Evolutionary conservation across 2,888 invertebrate genomes (phyloP), one percentile per base, ranked within the genome.

Genomic region (Drosophila siamana): DNA sequence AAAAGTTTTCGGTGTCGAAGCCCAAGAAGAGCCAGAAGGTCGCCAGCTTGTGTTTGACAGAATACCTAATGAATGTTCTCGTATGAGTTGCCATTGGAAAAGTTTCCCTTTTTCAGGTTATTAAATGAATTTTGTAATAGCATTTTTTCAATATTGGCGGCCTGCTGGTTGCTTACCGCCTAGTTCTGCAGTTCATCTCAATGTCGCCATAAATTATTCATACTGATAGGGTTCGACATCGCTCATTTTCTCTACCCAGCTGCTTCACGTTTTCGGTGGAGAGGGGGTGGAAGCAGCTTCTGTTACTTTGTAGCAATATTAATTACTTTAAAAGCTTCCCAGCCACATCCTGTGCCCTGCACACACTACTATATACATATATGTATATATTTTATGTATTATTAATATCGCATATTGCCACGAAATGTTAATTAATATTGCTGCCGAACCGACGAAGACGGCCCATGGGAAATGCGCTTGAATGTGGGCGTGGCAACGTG

Each of bases 361-460:
- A 7, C 26, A 26, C 6, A 26, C 33, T 1, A 33, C 33, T 33
- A 33, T n/a, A 33, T 33, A 22, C 5, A 2, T 30, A 11, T 26
- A 26, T 8, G 7, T 30, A 33, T 33, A 51, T 40, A 38, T 15
- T 38, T 38, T 44, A 30, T 63, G 36, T 66, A 44, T 66, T 44
- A 41, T 60, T 66, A 57, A 63, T 66, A 57, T 75, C 59, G 51
- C 79, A 65, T 75, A 65, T 83, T 71, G 68, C 75, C 71, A 50
- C 47, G 72, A 66, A 63, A 67, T 63, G 56, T 74, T 76, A 83
- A 83, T 87, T 82, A 85, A 81, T 85, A 76, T 69, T 67, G 47
- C 40, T 40, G 47, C 33, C 33, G 22, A 48, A 41, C 44, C 15
- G 46, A 44, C 36, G 30, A 24, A 36, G 46, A 11, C 41, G 46